Conservation (phyloP, 2,888 invertebrate genomes). For the Metacarcinus magister region DNA sequence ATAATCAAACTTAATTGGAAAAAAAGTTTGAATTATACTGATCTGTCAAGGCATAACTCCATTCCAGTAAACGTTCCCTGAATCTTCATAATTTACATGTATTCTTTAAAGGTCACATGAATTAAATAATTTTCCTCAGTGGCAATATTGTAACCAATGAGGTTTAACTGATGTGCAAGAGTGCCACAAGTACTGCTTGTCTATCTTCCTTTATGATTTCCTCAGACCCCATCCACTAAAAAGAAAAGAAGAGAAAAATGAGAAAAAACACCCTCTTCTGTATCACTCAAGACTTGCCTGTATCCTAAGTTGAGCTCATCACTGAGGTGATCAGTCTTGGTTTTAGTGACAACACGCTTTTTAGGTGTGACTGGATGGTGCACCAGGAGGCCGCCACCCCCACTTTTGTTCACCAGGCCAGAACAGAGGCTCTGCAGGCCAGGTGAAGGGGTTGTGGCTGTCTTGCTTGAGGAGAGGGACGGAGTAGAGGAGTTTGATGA, state of each 20-base stretch:
- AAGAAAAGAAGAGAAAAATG: not conserved
- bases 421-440: constrained; percentile 50
- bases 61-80: not conserved
- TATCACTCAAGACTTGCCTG: constrained; percentile 69
- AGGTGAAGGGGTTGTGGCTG: constrained; percentile 38
- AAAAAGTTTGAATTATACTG: no score
- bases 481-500: constrained; percentile 70
- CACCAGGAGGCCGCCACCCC: constrained; percentile 78
- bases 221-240: not conserved
- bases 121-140: not conserved
- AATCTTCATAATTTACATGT: not conserved
- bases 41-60: not conserved
- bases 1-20: no score
- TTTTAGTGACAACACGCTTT: constrained; percentile 72
- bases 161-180: not conserved
- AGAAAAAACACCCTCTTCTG: not conserved
- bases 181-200: no score
- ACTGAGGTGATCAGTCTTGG: constrained; percentile 81
- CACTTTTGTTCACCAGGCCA: constrained; percentile 64
- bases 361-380: constrained; percentile 80
- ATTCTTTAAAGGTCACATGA: not conserved
- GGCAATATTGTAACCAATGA: not conserved
- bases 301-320: constrained; percentile 81
- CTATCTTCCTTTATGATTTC: not conserved
- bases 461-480: constrained; percentile 53